phyloP scores from a whole-genome alignment of 2,888 invertebrate species.

The Athrips mouffetella region DNA sequence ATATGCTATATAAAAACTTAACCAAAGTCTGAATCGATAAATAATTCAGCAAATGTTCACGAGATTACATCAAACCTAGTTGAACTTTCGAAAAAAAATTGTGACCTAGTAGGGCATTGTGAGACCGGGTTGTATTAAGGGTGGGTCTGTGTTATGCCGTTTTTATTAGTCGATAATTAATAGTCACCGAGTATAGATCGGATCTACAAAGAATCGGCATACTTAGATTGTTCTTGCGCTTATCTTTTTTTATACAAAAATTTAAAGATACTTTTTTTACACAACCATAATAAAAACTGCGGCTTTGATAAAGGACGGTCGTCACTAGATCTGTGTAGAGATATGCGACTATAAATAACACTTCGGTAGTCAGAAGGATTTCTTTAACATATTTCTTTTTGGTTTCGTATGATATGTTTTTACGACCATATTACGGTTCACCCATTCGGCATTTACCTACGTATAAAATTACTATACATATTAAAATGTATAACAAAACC shows the following conservation, averaged over 20 bases:
- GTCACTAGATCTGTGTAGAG: slow-evolving; percentile 51
- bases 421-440: too few relatives aligned
- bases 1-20: too few relatives aligned
- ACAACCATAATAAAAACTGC: slow-evolving; percentile 48
- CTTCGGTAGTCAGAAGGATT: slow-evolving; percentile 41
- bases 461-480: too few relatives aligned
- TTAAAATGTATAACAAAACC: too few relatives aligned
- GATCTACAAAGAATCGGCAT: slow-evolving; percentile 68
- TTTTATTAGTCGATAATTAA: slow-evolving; percentile 24
- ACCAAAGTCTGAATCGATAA: too few relatives aligned
- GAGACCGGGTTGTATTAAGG: too few relatives aligned
- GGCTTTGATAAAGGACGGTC: slow-evolving; percentile 65
- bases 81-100: too few relatives aligned
- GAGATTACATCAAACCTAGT: too few relatives aligned
- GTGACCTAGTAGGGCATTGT: too few relatives aligned
- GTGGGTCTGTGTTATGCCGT: too few relatives aligned
- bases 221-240: slow-evolving; percentile 37
- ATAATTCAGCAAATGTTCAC: too few relatives aligned
- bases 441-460: too few relatives aligned
- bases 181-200: slow-evolving; percentile 61
- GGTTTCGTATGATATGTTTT: not conserved
- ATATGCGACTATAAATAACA: slow-evolving; percentile 72
- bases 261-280: slow-evolving; percentile 51
- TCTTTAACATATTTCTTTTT: not conserved
- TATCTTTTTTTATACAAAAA: slow-evolving; percentile 27